Base-by-base conservation (phyloP, 2,888 invertebrate species). In the Zele albiditarsus region DNA sequence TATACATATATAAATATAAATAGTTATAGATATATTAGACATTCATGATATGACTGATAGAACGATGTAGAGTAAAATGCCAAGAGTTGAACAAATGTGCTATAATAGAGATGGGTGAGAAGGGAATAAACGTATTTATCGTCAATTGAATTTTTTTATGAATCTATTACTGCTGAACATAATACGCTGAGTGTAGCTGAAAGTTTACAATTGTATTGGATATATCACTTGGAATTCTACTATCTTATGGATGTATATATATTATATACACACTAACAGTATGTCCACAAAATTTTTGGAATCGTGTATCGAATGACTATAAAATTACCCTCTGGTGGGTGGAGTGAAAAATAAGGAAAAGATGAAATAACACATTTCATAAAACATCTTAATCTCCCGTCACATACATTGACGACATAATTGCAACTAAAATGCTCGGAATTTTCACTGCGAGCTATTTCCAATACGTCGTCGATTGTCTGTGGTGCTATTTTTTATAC, bases 401-500 rank as follows among this genome's bases (percentile, higher is more conserved):
- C 28, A 62, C 62, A 62, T 28, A 62, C 62, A 62, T 62, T 28
- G 62, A 28, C 62, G 62, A 28, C 62, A n/a, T 16, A 8, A 62
- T 62, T 28, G 58, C 4, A 8, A 60, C 3, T 14, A 25, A 23
- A 28, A 6, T 20, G 25, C 27, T 62, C 28, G 28, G n/a, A 25
- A 62, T 3, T 62, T 62, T 62, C 28, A 2, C 5, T 20, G 20
- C n/a, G 62, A 71, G 28, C 62, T 31, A 62, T 49, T 27, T 28
- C 20, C 27, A 66, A 65, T 58, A 27, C n/a, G 57, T 42, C 65
- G 66, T 66, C 49, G n/a, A 58, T 33, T 66, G 73, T 73, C 66
- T 57, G 66, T 67, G 73, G 66, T 73, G 73, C 73, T 73, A 73
- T 73, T 73, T 73, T 66, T 72, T 73, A 66, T 73, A 66, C 66